A percentile compares a stretch with the other conserved stretches of the same genome.
phyloP scores from a whole-genome alignment of 2,888 invertebrate species.

The Brenthis hecate region DNA sequence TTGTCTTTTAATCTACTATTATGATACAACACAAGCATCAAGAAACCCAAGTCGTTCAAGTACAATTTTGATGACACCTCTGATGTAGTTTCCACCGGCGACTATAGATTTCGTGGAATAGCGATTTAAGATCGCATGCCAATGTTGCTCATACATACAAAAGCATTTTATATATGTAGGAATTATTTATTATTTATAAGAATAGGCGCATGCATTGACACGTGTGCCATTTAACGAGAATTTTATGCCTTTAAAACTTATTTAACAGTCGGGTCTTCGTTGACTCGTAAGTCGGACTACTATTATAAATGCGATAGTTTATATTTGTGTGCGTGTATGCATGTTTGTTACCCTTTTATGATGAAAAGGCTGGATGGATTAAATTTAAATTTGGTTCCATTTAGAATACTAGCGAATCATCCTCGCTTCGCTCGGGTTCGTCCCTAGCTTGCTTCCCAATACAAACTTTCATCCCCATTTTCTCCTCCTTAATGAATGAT shows the following conservation, averaged over 20 bases:
- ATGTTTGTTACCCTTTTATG: no score
- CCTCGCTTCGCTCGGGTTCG: no score
- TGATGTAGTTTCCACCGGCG: constrained; percentile 27
- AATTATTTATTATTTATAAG: constrained; percentile 40
- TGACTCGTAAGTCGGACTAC: not conserved
- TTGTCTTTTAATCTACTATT: not conserved
- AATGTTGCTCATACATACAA: constrained; percentile 22
- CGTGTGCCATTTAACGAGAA: constrained; percentile 11
- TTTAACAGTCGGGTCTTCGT: not conserved
- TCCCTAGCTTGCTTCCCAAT: no score
- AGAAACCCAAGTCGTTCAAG: constrained; percentile 31
- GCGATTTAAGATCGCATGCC: constrained; percentile 36
- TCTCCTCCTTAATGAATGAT: no score
- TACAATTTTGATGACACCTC: constrained; percentile 17
- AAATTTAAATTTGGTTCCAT: no score
- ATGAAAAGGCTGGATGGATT: no score
- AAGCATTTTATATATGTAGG: constrained; percentile 30
- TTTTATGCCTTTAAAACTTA: constrained; percentile 2
- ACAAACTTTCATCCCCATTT: no score
- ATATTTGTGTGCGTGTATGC: no score
- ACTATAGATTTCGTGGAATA: constrained; percentile 38
- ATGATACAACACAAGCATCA: constrained; percentile 32
- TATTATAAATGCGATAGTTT: not conserved
- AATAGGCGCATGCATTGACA: constrained; percentile 36
- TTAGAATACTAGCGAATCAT: no score